Percentiles rank a stretch among this genome's conserved stretches.
Conservation (phyloP, 2,888 invertebrate species). For the Spilarctia lutea region DNA sequence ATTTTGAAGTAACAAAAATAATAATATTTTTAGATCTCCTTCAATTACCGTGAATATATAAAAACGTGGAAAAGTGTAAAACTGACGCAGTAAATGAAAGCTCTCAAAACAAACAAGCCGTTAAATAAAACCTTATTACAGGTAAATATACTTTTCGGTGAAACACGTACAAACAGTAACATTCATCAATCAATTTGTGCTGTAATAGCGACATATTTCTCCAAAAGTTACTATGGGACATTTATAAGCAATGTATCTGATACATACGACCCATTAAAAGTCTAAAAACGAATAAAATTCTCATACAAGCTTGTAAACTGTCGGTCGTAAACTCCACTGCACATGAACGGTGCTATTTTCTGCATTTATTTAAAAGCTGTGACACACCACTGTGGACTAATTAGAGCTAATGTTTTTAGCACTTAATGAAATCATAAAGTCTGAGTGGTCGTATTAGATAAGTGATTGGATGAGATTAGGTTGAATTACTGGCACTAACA, state of each 20-base stretch:
- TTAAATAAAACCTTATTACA: slow-evolving; percentile 17
- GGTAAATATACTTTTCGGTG: slow-evolving; percentile 24
- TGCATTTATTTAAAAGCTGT: slow-evolving; percentile 66
- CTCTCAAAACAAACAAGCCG: slow-evolving; percentile 19
- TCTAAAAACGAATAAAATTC: slow-evolving; percentile 81
- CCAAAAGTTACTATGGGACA: slow-evolving; percentile 45
- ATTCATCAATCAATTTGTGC: slow-evolving; percentile 53
- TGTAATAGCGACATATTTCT: slow-evolving; percentile 48
- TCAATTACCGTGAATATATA: neutral
- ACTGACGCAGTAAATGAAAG: neutral
- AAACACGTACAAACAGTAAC: slow-evolving; percentile 28
- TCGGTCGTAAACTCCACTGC: slow-evolving; percentile 77
- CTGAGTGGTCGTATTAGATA: neutral
- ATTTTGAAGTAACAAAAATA: neutral
- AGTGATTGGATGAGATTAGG: neutral
- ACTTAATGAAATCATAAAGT: neutral
- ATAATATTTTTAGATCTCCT: neutral
- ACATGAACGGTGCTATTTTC: slow-evolving; percentile 74
- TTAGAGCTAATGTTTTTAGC: slow-evolving; percentile 24
- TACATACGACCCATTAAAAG: slow-evolving; percentile 77
- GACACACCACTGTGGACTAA: slow-evolving; percentile 41
- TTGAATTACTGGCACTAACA: neutral
- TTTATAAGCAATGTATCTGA: slow-evolving; percentile 67
- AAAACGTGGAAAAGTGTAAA: neutral
- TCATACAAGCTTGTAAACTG: slow-evolving; percentile 72